Base-by-base conservation (phyloP, 2,888 invertebrate genomes). In the Ligdia adustata region DNA sequence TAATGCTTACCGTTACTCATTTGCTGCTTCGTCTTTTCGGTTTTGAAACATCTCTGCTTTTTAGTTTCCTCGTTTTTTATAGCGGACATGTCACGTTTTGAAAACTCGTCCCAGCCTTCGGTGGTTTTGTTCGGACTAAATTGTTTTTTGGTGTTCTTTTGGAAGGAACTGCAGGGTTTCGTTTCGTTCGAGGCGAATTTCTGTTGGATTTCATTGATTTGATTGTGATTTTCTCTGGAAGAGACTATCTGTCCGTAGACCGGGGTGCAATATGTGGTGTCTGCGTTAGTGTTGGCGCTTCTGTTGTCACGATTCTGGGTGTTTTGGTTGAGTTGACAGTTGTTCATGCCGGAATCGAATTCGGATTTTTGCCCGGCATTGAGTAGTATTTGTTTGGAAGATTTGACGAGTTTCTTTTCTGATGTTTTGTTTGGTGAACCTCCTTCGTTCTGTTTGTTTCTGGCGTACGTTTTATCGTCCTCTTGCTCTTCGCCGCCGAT, bases 281-380 rank as follows among this genome's bases (percentile, higher is more conserved):
- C 87, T 1, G 78, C 72, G n/a, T 74, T 66, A 6, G 60, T 72
- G 28, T 68, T 79, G 1, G 60, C 66, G 39, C 68, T 66, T 47
- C 75, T 73, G 18, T 71, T 82, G 31, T 86, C 87, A 48, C 52
- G 26, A 24, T 72, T 77, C 0, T 57, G 39, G 33, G 69, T 65
- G 40, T 68, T 81, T 52, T 86, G 88, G 52, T 68, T 86, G 1
- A 88, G 60, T 59, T 89, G 90, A 43, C 77, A 82, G 65, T 89
- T 90, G 69, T 90, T 90, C 89, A 90, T 90, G 5, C 90, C 90
- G 0, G 89, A 89, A 57, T 89, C 90, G 46, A 90, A 90, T 51
- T 90, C 90, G 0, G 90, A 90, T 50, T 88, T 89, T 46, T 90
- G 90, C 6, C 90, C 90, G 1, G 90, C 89, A 45, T 90, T 90